Evolutionary conservation across 2,113 vertebrate genomes (phyloP).

Genomic region (Vanacampus margaritifer): DNA sequence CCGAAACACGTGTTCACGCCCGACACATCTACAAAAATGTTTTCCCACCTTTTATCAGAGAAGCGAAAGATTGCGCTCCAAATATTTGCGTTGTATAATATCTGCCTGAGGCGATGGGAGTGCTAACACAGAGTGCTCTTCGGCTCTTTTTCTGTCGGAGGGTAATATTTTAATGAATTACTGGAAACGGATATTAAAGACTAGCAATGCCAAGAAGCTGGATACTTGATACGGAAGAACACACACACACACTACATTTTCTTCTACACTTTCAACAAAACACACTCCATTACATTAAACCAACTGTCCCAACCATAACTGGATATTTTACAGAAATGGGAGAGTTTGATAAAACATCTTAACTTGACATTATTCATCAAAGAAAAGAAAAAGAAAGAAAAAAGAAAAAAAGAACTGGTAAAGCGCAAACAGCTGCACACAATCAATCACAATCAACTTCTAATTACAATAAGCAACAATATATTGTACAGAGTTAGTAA

Average conservation of each 20-base stretch:
- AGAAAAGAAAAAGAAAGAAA: too few species aligned
- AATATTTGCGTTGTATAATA: slow-evolving; percentile 11
- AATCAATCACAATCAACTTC: not conserved
- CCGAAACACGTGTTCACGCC: slow-evolving; percentile 10
- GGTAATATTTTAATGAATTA: slow-evolving; percentile 6
- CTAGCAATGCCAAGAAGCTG: not conserved
- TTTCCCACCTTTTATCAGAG: not conserved
- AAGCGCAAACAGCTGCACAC: not conserved
- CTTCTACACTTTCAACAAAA: not conserved
- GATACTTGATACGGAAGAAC: not conserved
- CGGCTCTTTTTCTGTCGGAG: not conserved
- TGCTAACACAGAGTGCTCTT: slow-evolving; percentile 1
- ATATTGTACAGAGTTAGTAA: not conserved
- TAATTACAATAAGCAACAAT: not conserved
- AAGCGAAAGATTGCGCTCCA: not conserved
- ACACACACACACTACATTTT: not conserved
- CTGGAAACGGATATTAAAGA: not conserved
- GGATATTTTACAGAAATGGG: slow-evolving; percentile 17
- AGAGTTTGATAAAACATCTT: not conserved
- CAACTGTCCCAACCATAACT: not conserved
- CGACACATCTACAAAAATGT: not conserved
- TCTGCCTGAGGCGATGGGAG: not conserved
- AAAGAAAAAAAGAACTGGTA: too few species aligned
- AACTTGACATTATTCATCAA: not conserved
- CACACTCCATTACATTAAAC: not conserved